Base-by-base conservation (phyloP, 1,140 invertebrate species). In the Calliopsis andreniformis region DNA sequence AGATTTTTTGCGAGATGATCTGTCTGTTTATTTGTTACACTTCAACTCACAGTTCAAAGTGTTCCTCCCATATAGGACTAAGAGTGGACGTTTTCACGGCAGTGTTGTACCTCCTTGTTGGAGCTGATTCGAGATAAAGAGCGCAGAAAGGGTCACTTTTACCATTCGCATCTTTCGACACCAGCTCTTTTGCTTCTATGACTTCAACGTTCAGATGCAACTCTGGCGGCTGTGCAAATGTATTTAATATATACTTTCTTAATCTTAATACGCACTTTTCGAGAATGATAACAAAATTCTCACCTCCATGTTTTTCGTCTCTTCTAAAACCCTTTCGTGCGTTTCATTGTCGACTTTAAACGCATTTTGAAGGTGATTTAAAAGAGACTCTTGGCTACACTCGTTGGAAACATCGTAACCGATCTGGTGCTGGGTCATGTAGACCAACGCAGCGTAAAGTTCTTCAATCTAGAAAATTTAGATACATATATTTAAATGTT, bases 101-200 rank as follows among this genome's bases (percentile, higher is more conserved):
- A 20, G 98, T 98, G 77, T 97, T 97, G 83, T 96, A 97, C 79
- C 96, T 94, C 85, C 95, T 95, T 0, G 95, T 94, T 2, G 94
- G 93, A 75, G 95, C 94, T 14, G 96, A 97, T 86, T 95, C 94
- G 66, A 97, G 91, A 90, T 95, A 97, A 76, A 98, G 92, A 2
- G 96, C 97, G 30, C 97, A 97, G 87, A 98, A 99, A 2, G 98
- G 98, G 93, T 99, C 98, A 87, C 98, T 98, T 75, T 97, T 94
- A 25, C 98, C 98, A 92, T 98, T 99, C 0, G 98, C 95, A 93
- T 99, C 98, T 93, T 99, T 99, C 5, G 98, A 96, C 81, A 96
- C 94, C 39, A 99, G 90, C 83, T 98, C 97, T 91, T 97, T 96
- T 0, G 97, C 98, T 93, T 99, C 97, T 28, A 99, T 94, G 20